These are phyloP conservation scores for Acromyrmex charruanus DNA, from an alignment of 1,140 invertebrate genomes.

Conservation along the genomic window DNA sequence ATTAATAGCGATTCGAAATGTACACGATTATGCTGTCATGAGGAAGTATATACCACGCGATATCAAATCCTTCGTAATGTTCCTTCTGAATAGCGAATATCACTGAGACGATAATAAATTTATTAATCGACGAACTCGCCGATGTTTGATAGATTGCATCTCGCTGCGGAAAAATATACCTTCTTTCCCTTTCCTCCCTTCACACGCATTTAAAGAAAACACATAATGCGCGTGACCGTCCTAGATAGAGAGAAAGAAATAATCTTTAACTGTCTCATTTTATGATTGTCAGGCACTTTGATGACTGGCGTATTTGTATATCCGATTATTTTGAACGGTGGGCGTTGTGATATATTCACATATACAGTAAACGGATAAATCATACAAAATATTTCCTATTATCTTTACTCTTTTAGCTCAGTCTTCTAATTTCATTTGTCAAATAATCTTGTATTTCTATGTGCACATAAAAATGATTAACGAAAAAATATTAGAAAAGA, in stretches of 20 bases:
- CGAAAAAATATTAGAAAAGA: not conserved
- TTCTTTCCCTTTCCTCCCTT: not conserved
- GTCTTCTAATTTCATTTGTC: slow-evolving; percentile 34
- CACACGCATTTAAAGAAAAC: not conserved
- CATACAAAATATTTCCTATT: not conserved
- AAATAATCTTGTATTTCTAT: slow-evolving; percentile 25
- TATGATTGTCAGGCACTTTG: slow-evolving; percentile 47
- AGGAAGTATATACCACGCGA: not conserved
- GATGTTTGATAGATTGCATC: slow-evolving; percentile 35
- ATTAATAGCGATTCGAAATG: not conserved
- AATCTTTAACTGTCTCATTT: slow-evolving; percentile 31
- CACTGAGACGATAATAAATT: slow-evolving; percentile 13
- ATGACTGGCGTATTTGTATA: slow-evolving; percentile 5
- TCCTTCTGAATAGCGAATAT: slow-evolving; percentile 32
- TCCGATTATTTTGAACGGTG: not conserved
- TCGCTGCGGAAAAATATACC: slow-evolving; percentile 33
- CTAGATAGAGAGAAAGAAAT: slow-evolving; percentile 34
- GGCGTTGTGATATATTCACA: not conserved
- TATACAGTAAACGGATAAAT: not conserved
- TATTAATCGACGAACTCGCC: not conserved
- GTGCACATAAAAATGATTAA: slow-evolving; percentile 3
- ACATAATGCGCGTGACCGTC: slow-evolving; percentile 4
- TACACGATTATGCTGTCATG: not conserved
- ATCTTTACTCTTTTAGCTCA: not conserved
- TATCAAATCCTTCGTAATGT: slow-evolving; percentile 31